Evolutionary conservation across 2,888 invertebrate genomes (phyloP).

Genomic region (Aspidiotus rigidus): DNA sequence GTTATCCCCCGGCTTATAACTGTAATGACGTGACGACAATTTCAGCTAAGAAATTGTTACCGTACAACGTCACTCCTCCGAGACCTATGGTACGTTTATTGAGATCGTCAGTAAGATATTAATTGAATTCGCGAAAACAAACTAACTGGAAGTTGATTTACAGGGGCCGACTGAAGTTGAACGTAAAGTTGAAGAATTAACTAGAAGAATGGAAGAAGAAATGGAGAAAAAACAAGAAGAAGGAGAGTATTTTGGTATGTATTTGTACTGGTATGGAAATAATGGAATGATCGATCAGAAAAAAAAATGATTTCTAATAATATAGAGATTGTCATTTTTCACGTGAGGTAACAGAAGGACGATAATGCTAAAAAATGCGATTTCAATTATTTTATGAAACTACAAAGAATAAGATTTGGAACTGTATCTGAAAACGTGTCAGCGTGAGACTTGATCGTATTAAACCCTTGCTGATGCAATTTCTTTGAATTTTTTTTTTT

Average conservation of each 20-base stretch:
- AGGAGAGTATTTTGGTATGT: constrained; percentile 90
- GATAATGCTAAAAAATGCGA: neutral
- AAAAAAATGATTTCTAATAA: too few relatives aligned
- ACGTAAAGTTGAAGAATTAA: constrained; percentile 84
- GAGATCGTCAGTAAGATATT: neutral
- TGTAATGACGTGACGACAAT: constrained; percentile 15
- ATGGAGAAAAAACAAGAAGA: constrained; percentile 92
- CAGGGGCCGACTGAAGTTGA: constrained; percentile 84
- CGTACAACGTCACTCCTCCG: constrained; percentile 81
- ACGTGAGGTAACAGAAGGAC: too few relatives aligned
- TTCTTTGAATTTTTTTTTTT: too few relatives aligned
- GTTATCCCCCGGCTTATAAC: neutral
- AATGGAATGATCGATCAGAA: too few relatives aligned
- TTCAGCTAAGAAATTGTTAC: constrained; percentile 59
- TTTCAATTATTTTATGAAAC: neutral
- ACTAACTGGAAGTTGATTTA: neutral
- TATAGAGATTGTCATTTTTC: too few relatives aligned
- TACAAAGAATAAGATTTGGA: too few relatives aligned
- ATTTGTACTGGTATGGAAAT: neutral
- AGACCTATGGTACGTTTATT: constrained; percentile 52
- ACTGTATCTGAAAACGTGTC: too few relatives aligned
- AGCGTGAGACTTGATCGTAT: too few relatives aligned
- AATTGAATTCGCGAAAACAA: neutral
- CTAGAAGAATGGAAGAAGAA: constrained; percentile 84
- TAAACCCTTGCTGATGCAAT: too few relatives aligned